Base-by-base conservation (phyloP, 92 coral and sea anemone genomes). In the Actinostola sp. region DNA sequence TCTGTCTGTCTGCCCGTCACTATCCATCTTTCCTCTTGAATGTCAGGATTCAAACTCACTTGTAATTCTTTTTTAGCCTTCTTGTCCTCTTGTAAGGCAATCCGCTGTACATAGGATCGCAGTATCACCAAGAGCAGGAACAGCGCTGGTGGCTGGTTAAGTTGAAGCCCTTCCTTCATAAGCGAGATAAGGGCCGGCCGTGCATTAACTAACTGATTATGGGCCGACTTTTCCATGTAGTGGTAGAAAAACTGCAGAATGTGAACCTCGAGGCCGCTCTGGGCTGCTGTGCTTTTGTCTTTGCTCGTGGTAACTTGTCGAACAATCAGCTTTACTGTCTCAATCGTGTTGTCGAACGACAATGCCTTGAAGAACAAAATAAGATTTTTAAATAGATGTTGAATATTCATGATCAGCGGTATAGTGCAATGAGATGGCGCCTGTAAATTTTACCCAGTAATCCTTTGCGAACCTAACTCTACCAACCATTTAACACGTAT, bases 11-110 rank as follows among this genome's bases (percentile, higher is more conserved):
- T n/a, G n/a, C n/a, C n/a, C n/a, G n/a, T n/a, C n/a, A n/a, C n/a
- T n/a, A n/a, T n/a, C n/a, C n/a, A n/a, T n/a, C n/a, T n/a, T n/a
- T n/a, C n/a, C n/a, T n/a, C n/a, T n/a, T n/a, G n/a, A n/a, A n/a
- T n/a, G n/a, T n/a, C 13, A 28, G 0, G 16, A 32, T 14, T n/a
- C 17, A 26, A 19, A 48, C 81, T 81, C n/a, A 93, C 98, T 93
- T 93, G 98, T 32, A 89, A 79, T 55, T 93, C 98, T 72, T 91
- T 93, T 54, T 96, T 92, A 39, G 90, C 88, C 72, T 91, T 93
- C 80, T 71, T 84, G 86, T 93, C 98, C 66, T 93, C 98, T 74
- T 91, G 96, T 33, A 83, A 72, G 1, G 98, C 93, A 24, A 91
- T 63, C 75, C 92, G 84, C 75, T 84, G 92, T 59, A 88, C 96